A percentile compares a stretch with the other conserved stretches of the same genome.
Conservation (phyloP, 2,113 vertebrate genomes). For the Capra hircus region DNA sequence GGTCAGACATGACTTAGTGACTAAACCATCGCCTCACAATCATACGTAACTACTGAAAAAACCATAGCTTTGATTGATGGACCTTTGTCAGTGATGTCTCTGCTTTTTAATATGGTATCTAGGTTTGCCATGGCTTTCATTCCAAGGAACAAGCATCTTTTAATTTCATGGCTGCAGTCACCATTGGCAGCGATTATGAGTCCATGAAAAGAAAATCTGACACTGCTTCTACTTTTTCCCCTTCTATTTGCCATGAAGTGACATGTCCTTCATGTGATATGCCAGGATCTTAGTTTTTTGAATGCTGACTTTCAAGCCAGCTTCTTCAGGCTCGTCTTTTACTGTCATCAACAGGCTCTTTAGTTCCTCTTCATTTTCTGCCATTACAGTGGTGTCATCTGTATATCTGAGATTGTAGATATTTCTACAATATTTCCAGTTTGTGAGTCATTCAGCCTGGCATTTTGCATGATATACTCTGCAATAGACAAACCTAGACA, state of each 20-base stretch:
- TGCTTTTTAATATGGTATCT: background rate
- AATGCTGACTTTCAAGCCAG: background rate
- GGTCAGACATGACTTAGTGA: background rate
- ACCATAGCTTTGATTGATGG: background rate
- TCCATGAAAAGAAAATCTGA: background rate
- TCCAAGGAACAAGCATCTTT: background rate
- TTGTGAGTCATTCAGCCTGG: background rate
- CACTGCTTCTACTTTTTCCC: background rate
- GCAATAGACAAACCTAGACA: background rate
- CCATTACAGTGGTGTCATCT: background rate
- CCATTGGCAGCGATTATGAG: background rate
- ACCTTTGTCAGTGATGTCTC: background rate
- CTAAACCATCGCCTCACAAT: background rate
- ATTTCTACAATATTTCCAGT: background rate
- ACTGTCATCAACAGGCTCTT: background rate
- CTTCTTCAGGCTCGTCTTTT: background rate
- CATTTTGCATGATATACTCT: background rate
- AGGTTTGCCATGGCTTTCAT: background rate
- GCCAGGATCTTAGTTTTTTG: background rate
- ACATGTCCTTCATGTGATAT: background rate
- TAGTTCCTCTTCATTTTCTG: background rate
- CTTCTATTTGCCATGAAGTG: background rate
- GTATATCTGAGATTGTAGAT: background rate
- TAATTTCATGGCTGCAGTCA: background rate
- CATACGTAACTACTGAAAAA: background rate